These are phyloP conservation scores for Saturnia japonica DNA, from an alignment of 2,888 invertebrate genomes.

Conservation along the genomic window DNA sequence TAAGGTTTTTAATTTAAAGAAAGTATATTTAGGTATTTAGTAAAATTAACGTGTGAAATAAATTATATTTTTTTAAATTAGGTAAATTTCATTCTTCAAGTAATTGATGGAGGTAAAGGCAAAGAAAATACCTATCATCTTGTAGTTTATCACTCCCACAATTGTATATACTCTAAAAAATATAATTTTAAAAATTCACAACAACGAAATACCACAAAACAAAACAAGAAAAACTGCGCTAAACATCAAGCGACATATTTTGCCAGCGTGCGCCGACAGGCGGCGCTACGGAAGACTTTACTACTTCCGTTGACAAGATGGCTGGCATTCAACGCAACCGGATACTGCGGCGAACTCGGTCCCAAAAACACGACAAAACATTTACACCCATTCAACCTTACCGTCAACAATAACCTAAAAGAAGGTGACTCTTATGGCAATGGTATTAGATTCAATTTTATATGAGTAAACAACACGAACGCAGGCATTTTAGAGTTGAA, in stretches of 20 bases:
- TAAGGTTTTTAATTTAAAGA: too few relatives aligned
- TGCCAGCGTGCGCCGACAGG: slow-evolving; percentile 54
- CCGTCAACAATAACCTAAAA: background rate
- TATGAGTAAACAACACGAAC: background rate
- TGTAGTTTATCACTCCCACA: background rate
- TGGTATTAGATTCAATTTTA: background rate
- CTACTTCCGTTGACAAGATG: slow-evolving; percentile 74
- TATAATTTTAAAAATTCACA: background rate
- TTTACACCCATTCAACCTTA: slow-evolving; percentile 27
- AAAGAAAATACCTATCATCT: background rate
- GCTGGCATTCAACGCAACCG: slow-evolving; percentile 68
- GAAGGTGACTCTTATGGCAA: slow-evolving; percentile 22
- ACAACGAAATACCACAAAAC: slow-evolving; percentile 38
- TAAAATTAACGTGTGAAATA: too few relatives aligned
- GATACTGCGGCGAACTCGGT: slow-evolving; percentile 66
- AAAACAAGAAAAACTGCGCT: slow-evolving; percentile 45
- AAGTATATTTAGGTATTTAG: too few relatives aligned
- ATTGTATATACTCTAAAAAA: background rate
- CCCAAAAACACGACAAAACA: slow-evolving; percentile 61
- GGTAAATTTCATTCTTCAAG: too few relatives aligned
- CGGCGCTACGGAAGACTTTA: slow-evolving; percentile 78
- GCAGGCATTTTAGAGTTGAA: slow-evolving; percentile 28
- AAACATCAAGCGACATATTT: slow-evolving; percentile 51
- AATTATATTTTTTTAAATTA: too few relatives aligned
- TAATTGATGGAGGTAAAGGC: background rate